These are phyloP conservation scores for Chrysolina americana DNA, from an alignment of 2,888 invertebrate species.

Conservation along the genomic window DNA sequence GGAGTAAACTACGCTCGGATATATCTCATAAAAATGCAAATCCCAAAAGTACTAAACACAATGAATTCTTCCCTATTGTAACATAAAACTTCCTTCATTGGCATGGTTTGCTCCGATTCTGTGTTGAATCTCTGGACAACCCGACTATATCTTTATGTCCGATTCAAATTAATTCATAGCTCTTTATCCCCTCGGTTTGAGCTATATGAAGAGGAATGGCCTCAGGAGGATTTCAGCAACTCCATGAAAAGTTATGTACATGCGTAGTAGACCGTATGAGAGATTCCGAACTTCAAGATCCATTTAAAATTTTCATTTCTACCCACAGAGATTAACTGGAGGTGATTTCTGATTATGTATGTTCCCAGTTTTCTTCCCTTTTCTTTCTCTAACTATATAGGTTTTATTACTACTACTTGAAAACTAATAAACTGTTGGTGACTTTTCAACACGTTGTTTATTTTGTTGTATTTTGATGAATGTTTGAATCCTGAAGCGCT, in stretches of 20 bases:
- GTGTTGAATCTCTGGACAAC: background rate
- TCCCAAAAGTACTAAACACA: too few species aligned
- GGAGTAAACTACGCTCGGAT: too few species aligned
- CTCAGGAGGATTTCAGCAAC: background rate
- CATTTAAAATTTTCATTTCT: too few species aligned
- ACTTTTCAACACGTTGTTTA: background rate
- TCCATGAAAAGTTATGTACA: slow-evolving; percentile 5
- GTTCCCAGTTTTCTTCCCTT: too few species aligned
- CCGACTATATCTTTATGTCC: background rate
- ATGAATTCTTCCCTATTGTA: background rate
- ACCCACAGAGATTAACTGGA: too few species aligned
- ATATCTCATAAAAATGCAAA: too few species aligned
- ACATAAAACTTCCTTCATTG: background rate
- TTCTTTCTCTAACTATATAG: too few species aligned
- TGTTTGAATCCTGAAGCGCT: background rate
- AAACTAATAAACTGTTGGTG: too few species aligned
- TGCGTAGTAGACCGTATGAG: background rate
- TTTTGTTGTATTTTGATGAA: background rate
- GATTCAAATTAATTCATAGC: slow-evolving; percentile 16
- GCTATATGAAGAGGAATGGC: slow-evolving; percentile 6
- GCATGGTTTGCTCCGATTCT: background rate
- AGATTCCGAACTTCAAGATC: background rate
- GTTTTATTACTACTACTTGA: too few species aligned
- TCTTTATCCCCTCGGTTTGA: background rate
- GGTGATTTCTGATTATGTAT: too few species aligned